These are phyloP conservation scores for Candidula unifasciata DNA, from an alignment of 2,888 invertebrate genomes.

Conservation along the genomic window DNA sequence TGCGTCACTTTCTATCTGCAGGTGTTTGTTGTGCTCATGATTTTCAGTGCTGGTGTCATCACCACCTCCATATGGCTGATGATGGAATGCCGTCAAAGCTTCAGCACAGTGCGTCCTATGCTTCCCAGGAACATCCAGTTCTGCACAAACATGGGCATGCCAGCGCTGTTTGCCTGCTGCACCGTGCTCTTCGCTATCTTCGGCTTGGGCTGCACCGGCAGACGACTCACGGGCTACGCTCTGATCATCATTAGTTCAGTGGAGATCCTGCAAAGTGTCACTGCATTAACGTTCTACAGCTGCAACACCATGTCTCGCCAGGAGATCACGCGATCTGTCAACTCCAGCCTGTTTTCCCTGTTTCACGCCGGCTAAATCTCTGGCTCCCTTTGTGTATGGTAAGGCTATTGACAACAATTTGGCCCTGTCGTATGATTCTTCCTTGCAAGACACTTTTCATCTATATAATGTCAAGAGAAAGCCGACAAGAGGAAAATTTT, in stretches of 20 bases:
- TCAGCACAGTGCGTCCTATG: conserved; percentile 36
- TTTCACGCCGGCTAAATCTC: neutral
- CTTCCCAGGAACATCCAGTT: conserved; percentile 22
- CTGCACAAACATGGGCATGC: conserved; percentile 54
- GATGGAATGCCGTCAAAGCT: conserved; percentile 45
- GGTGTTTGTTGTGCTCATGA: conserved; percentile 48
- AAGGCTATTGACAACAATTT: neutral
- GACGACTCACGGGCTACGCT: conserved; percentile 53
- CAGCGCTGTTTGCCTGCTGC: conserved; percentile 54
- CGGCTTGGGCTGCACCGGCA: conserved; percentile 55
- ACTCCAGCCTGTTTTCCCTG: conserved; percentile 38
- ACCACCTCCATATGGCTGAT: conserved; percentile 48
- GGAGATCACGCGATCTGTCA: conserved; percentile 30
- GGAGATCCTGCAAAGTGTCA: conserved; percentile 46
- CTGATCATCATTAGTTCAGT: conserved; percentile 48
- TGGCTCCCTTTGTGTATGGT: neutral
- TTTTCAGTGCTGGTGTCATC: conserved; percentile 43
- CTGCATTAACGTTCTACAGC: conserved; percentile 46
- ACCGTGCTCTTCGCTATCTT: conserved; percentile 51
- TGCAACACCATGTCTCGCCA: conserved; percentile 30
- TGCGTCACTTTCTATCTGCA: conserved; percentile 26
- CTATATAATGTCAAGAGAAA: too few relatives aligned
- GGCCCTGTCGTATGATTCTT: neutral
- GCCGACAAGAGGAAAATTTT: too few relatives aligned
- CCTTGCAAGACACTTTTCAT: neutral